Conservation (phyloP, 2,113 vertebrate genomes). For the Hydrochoerus hydrochaeris region DNA sequence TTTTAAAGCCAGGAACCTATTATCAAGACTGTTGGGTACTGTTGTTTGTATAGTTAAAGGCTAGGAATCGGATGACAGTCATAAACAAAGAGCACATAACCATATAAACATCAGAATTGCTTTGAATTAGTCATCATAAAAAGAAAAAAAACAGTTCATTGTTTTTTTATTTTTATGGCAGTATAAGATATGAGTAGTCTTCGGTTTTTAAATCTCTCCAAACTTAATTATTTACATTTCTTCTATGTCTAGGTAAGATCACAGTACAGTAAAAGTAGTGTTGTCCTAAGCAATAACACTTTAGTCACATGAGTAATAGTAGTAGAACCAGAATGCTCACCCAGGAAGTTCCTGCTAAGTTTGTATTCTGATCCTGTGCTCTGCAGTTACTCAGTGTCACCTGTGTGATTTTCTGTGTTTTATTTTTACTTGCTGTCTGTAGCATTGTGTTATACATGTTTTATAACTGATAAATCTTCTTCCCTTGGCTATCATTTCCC, state of each 20-base stretch:
- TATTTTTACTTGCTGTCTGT: neutral
- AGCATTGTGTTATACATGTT: neutral
- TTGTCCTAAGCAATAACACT: neutral
- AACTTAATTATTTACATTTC: constrained; percentile 42
- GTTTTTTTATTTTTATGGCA: constrained; percentile 29
- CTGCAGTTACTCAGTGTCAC: neutral
- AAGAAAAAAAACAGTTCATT: neutral
- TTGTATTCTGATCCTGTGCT: neutral
- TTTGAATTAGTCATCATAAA: constrained; percentile 34
- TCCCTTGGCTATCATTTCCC: neutral
- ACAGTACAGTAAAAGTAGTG: neutral
- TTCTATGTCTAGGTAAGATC: neutral
- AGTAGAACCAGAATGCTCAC: neutral
- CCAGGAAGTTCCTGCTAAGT: neutral
- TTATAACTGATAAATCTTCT: neutral
- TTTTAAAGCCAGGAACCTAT: neutral
- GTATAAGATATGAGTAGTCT: neutral
- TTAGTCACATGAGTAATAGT: neutral
- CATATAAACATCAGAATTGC: constrained; percentile 26
- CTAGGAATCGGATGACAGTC: constrained; percentile 14
- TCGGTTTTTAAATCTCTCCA: constrained; percentile 10
- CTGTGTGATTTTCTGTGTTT: neutral
- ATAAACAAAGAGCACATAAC: neutral
- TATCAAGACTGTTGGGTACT: neutral
- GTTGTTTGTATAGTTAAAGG: neutral